phyloP scores from a whole-genome alignment of 53 echinoderm and acorn worm species.

The Henricia sp. region DNA sequence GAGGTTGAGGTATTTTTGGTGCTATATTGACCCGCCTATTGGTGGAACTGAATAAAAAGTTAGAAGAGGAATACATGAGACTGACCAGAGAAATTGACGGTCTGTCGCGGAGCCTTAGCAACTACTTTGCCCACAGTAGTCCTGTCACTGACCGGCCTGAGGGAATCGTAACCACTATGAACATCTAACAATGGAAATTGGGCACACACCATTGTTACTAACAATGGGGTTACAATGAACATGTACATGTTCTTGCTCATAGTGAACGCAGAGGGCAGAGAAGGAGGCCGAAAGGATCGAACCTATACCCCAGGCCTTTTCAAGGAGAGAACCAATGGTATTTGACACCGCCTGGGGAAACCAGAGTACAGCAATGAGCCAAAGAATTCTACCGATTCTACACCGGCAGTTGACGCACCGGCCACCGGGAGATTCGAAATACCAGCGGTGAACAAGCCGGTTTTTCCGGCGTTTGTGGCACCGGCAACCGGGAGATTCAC shows the following conservation, averaged over 20 bases:
- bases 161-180: background rate
- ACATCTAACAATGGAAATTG: no score
- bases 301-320: background rate
- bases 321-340: background rate
- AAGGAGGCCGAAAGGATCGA: background rate
- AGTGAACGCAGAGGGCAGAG: no score
- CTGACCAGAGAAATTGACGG: conserved; percentile 8
- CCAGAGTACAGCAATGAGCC: background rate
- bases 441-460: background rate
- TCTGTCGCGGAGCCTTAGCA: background rate
- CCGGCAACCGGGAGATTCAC: background rate
- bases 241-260: no score
- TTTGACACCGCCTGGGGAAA: background rate
- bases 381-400: background rate
- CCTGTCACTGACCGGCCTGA: background rate
- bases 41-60: background rate
- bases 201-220: no score
- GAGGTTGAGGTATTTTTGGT: no score
- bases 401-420: background rate
- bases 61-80: conserved; percentile 1
- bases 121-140: background rate
- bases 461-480: background rate
- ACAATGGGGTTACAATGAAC: no score
- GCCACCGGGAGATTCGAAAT: background rate
- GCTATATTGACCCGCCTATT: no score